phyloP scores from a whole-genome alignment of 2,113 vertebrate genomes.

The Cheirogaleus medius region DNA sequence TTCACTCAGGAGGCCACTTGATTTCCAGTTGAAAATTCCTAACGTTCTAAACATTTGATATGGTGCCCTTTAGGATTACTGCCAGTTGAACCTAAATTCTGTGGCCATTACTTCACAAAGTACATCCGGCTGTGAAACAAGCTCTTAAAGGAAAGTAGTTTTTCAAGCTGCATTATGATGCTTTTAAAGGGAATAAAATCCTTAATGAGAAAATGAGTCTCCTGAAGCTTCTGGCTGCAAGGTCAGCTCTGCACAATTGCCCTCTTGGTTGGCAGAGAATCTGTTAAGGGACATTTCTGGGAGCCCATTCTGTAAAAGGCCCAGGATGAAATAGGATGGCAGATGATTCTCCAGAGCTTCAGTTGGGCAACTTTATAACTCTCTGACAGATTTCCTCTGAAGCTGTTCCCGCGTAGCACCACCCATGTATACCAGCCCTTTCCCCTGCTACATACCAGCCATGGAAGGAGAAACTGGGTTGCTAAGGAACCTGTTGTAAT shows the following conservation, averaged over 20 bases:
- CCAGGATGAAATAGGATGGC: constrained; percentile 47
- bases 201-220: constrained; percentile 72
- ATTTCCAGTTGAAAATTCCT: constrained; percentile 25
- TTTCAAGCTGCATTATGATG: constrained; percentile 64
- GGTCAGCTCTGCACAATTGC: constrained; percentile 50
- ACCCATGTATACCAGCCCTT: neutral
- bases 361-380: constrained; percentile 48
- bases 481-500: constrained; percentile 60
- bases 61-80: constrained; percentile 49
- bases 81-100: constrained; percentile 49
- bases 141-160: constrained; percentile 61
- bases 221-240: constrained; percentile 31
- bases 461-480: neutral
- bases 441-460: neutral
- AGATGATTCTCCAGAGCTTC: constrained; percentile 55
- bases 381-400: constrained; percentile 52
- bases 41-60: neutral
- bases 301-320: constrained; percentile 43
- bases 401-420: constrained; percentile 8
- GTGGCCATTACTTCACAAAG: constrained; percentile 15
- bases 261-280: constrained; percentile 25
- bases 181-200: constrained; percentile 70
- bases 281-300: constrained; percentile 17
- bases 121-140: constrained; percentile 54
- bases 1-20: constrained; percentile 49